Percentiles rank a stretch among this genome's conserved stretches.
phyloP scores from a whole-genome alignment of 2,888 invertebrate genomes.

The Trachelus stipa region DNA sequence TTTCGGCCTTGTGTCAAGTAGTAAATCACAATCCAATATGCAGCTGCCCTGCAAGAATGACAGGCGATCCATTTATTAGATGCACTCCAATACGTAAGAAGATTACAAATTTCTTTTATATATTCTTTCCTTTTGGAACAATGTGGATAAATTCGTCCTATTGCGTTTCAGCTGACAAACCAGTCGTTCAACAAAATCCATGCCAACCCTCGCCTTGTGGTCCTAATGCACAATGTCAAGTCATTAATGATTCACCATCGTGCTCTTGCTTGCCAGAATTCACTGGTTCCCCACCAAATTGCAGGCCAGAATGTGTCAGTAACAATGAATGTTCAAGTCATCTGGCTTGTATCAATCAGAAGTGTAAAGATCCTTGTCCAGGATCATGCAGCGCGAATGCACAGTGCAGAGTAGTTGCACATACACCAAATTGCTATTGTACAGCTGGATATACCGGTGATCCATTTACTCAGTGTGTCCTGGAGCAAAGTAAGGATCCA shows the following conservation, averaged over 20 bases:
- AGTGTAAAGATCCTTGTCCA: constrained; percentile 65
- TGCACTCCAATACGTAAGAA: constrained; percentile 74
- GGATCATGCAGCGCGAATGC: constrained; percentile 64
- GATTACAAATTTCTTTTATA: constrained; percentile 1
- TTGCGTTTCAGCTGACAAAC: constrained; percentile 23
- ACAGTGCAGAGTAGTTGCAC: constrained; percentile 60
- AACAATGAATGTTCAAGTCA: constrained; percentile 62
- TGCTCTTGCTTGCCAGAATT: constrained; percentile 77
- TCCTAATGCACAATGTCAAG: constrained; percentile 76
- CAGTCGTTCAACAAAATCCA: constrained; percentile 69
- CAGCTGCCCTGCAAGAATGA: constrained; percentile 74
- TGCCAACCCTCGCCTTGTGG: constrained; percentile 82
- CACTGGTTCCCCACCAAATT: constrained; percentile 78
- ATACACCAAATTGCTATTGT: constrained; percentile 67
- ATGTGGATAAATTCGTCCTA: constrained; percentile 11
- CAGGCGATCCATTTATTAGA: constrained; percentile 79
- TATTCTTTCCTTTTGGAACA: constrained; percentile 6
- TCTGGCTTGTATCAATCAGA: constrained; percentile 61
- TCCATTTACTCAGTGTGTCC: constrained; percentile 73
- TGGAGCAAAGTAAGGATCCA: constrained; percentile 64
- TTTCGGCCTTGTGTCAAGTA: constrained; percentile 76
- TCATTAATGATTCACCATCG: constrained; percentile 72
- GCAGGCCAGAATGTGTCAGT: constrained; percentile 76
- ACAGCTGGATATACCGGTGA: constrained; percentile 71
- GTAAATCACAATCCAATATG: constrained; percentile 83